phyloP scores from a whole-genome alignment of 1,140 invertebrate genomes.

The Aplysia californica region DNA sequence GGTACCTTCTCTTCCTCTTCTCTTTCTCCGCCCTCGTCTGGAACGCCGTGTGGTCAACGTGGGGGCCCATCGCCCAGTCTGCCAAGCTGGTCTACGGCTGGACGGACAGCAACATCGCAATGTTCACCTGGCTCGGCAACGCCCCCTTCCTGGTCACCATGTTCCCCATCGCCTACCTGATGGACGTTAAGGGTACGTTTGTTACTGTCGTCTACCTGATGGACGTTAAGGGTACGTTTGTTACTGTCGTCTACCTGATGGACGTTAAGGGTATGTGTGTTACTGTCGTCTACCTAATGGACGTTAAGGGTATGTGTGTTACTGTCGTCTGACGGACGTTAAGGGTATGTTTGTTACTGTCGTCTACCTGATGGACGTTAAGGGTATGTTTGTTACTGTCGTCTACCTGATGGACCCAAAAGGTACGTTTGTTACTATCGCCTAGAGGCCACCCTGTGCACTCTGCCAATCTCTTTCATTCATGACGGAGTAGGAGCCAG shows the following conservation, averaged over 20 bases:
- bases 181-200: conserved; percentile 48
- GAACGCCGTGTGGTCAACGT: conserved; percentile 69
- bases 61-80: conserved; percentile 69
- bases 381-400: conserved; percentile 48
- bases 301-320: conserved; percentile 40
- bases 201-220: conserved; percentile 66
- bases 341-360: conserved; percentile 50
- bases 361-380: conserved; percentile 65
- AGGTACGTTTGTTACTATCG: conserved; percentile 38
- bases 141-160: conserved; percentile 68
- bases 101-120: conserved; percentile 66
- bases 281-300: conserved; percentile 67
- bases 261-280: conserved; percentile 43
- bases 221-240: conserved; percentile 45
- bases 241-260: conserved; percentile 67
- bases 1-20: conserved; percentile 47
- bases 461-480: too few relatives aligned
- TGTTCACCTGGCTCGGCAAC: conserved; percentile 70
- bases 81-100: conserved; percentile 68
- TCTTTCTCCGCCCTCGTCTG: conserved; percentile 37
- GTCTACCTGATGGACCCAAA: conserved; percentile 65
- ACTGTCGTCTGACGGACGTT: conserved; percentile 59
- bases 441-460: too few relatives aligned
- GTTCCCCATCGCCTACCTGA: conserved; percentile 68
- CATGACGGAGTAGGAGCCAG: too few relatives aligned